Percentiles rank a stretch among this genome's conserved stretches.
Conservation (phyloP, 2,113 vertebrate genomes). For the Tauraco erythrolophus region DNA sequence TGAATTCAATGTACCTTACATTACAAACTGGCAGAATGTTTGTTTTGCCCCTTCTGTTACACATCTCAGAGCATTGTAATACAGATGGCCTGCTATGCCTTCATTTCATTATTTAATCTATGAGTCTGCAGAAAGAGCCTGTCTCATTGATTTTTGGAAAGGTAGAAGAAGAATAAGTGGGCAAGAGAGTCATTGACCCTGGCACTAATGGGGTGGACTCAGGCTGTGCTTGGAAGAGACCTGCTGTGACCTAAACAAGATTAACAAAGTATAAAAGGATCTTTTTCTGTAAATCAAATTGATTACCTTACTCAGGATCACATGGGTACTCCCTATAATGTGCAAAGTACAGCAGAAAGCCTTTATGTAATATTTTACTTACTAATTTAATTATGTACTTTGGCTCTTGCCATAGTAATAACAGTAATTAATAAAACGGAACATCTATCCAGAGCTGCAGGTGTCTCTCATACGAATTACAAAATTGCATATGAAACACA, state of each 20-base stretch:
- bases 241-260: constrained; percentile 50
- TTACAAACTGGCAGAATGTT: constrained; percentile 5
- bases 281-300: constrained; percentile 59
- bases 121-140: constrained; percentile 16
- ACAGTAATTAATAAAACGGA: constrained; percentile 25
- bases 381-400: constrained; percentile 40
- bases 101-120: constrained; percentile 46
- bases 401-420: constrained; percentile 22
- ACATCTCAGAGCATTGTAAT: not conserved
- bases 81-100: constrained; percentile 21
- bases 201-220: constrained; percentile 28
- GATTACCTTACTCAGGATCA: constrained; percentile 35
- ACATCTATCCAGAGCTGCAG: constrained; percentile 8
- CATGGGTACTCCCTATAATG: not conserved
- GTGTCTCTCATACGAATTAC: constrained; percentile 26
- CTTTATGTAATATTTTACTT: constrained; percentile 46
- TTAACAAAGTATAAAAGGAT: constrained; percentile 32
- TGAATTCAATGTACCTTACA: not conserved
- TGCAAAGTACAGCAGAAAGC: constrained; percentile 19
- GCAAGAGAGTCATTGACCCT: constrained; percentile 7
- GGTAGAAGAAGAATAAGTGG: constrained; percentile 4
- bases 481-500: constrained; percentile 33
- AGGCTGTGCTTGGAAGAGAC: constrained; percentile 10
- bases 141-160: constrained; percentile 57
- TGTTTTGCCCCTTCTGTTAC: constrained; percentile 20